Conservation (phyloP, 2,888 invertebrate genomes). For the Lingula anatina region DNA sequence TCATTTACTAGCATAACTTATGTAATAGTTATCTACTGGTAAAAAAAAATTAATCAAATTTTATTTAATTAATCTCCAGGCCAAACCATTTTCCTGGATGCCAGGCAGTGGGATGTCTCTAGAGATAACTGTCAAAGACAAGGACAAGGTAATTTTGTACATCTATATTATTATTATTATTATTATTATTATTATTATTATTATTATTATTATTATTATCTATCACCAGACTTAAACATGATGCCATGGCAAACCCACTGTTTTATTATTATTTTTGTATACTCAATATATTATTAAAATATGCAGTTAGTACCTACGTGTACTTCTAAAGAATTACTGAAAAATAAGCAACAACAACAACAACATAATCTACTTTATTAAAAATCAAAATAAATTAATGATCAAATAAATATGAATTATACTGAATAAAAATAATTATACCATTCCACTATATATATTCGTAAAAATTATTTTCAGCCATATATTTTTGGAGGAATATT, state of each 20-base stretch:
- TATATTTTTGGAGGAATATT: constrained; percentile 48
- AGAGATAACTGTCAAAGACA: constrained; percentile 39
- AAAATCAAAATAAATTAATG: no score
- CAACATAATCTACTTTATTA: no score
- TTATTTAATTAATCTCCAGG: no score
- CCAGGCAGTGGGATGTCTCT: constrained; percentile 53
- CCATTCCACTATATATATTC: background rate
- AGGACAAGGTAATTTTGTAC: constrained; percentile 38
- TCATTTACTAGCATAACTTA: no score
- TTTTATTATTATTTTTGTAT: background rate
- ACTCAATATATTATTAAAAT: background rate
- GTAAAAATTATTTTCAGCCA: constrained; percentile 25
- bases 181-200: no score
- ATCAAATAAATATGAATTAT: no score
- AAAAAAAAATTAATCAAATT: background rate
- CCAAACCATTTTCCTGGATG: constrained; percentile 49
- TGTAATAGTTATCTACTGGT: no score
- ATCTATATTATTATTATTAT: no score
- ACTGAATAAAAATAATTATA: no score
- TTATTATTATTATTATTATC: no score
- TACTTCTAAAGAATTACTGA: background rate
- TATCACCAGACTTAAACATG: no score
- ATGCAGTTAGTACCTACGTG: background rate
- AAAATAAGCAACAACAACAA: background rate
- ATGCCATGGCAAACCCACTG: no score